Base-by-base conservation (phyloP, 2,113 vertebrate genomes). In the Nicator chloris region DNA sequence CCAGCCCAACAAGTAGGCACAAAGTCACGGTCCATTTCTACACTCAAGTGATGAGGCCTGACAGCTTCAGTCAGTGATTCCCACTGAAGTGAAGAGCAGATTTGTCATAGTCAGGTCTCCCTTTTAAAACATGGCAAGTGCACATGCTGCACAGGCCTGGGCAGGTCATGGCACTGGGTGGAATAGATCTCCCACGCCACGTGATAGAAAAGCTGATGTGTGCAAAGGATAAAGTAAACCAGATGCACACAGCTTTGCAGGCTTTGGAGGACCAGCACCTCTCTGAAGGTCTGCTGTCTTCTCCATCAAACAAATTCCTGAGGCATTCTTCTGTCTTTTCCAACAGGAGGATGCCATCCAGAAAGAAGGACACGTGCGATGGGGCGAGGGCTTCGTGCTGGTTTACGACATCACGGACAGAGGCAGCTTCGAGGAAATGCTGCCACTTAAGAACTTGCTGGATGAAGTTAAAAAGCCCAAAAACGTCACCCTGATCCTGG, bases 381-480 rank as follows among this genome's bases (percentile, higher is more conserved):
- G 99, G 99, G 99, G 99, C 0, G 99, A 99, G 56, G 99, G 99
- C 50, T 99, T 99, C 3, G 97, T 99, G 83, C 96, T 99, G 10
- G 99, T 99, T 31, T 99, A 99, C 2, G 99, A 99, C 97, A 99
- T 99, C 97, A 99, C 99, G 0, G 99, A 99, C 95, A 97, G 99
- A 47, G 98, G 98, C 63, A 99, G 99, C 97, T 99, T 99, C 14
- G 98, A 99, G 96, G 99, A 99, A 26, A 98, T 99, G 88, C 97
- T 98, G 10, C 99, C 98, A 0, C 98, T 99, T 10, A 99, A 99
- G 82, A 98, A 98, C 92, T 97, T 99, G 82, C 82, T 99, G 79
- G 99, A 99, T 57, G 99, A 99, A 87, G 98, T 99, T 12, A 99
- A 99, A 97, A 99, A 99, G 94, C 99, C 99, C 14, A 99, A 99